A percentile compares a stretch with the other conserved stretches of the same genome.
These are phyloP conservation scores for Tachuris rubrigastra DNA, from an alignment of 2,113 vertebrate genomes.

Conservation along the genomic window DNA sequence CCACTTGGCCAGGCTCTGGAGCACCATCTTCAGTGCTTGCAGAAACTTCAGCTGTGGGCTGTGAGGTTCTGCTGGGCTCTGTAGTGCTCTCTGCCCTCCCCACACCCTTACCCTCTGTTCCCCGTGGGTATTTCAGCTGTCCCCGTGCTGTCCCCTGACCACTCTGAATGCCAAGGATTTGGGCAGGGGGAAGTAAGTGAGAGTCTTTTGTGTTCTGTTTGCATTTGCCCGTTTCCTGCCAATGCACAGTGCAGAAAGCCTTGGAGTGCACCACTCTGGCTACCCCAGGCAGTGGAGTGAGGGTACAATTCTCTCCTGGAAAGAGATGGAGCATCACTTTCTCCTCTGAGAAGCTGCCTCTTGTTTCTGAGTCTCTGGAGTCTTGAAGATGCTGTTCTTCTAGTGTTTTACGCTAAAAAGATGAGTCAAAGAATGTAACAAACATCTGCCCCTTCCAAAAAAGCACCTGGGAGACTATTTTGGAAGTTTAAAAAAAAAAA, in stretches of 20 bases:
- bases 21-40: conserved; percentile 67
- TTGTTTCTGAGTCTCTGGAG: conserved; percentile 36
- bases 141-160: conserved; percentile 77
- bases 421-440: conserved; percentile 74
- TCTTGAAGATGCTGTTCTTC: conserved; percentile 78
- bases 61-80: conserved; percentile 40
- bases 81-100: conserved; percentile 53
- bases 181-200: conserved; percentile 83
- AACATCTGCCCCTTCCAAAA: background rate
- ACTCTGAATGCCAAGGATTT: conserved; percentile 92
- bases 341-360: conserved; percentile 63
- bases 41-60: conserved; percentile 36
- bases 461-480: background rate
- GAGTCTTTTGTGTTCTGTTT: conserved; percentile 85
- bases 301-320: conserved; percentile 87
- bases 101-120: conserved; percentile 56
- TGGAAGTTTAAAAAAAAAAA: background rate
- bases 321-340: conserved; percentile 88
- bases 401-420: conserved; percentile 85
- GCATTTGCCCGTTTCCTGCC: conserved; percentile 92
- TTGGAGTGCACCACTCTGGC: conserved; percentile 97
- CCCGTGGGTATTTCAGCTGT: conserved; percentile 70
- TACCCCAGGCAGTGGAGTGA: conserved; percentile 89
- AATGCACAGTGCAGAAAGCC: conserved; percentile 96
- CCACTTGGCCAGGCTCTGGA: conserved; percentile 52